Base-by-base conservation (phyloP, 1,140 invertebrate genomes). In the Muscidifurax raptorellus region DNA sequence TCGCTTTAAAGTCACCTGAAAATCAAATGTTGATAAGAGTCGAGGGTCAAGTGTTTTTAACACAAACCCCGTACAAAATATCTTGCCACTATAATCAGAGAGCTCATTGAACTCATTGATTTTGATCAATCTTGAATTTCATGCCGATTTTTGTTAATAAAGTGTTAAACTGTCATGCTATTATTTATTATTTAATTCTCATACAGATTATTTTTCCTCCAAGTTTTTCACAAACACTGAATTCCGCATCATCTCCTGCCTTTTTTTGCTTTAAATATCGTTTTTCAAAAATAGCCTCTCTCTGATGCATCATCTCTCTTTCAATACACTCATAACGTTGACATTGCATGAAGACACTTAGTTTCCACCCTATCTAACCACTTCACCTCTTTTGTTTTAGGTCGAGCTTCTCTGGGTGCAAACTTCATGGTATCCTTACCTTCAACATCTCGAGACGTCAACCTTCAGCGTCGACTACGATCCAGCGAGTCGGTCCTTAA, bases 1-100 rank as follows among this genome's bases (percentile, higher is more conserved):
- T 94, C 94, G 5, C 86, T 95, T 5, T 92, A 93, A 83, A 92
- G 93, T 28, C 95, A 96, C 88, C 91, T 94, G 83, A 94, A 93
- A 59, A 94, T 95, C 85, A 95, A 96, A 85, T 96, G 95, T 83
- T 95, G 95, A 0, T 94, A 95, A 78, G 91, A 93, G 44, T 93
- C 94, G 0, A 91, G 92, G 86, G 93, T 94, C 86, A 90, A 92
- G n/a, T n/a, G n/a, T n/a, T n/a, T n/a, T n/a, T n/a, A n/a, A n/a
- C n/a, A n/a, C n/a, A n/a, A n/a, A n/a, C n/a, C n/a, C n/a, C n/a
- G n/a, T n/a, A n/a, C n/a, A n/a, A n/a, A n/a, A n/a, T n/a, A n/a
- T n/a, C n/a, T n/a, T n/a, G n/a, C n/a, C n/a, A n/a, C n/a, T n/a
- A n/a, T n/a, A n/a, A n/a, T n/a, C n/a, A n/a, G n/a, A n/a, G n/a